phyloP scores from a whole-genome alignment of 2,113 vertebrate species.

The Psilopsiagon aurifrons region DNA sequence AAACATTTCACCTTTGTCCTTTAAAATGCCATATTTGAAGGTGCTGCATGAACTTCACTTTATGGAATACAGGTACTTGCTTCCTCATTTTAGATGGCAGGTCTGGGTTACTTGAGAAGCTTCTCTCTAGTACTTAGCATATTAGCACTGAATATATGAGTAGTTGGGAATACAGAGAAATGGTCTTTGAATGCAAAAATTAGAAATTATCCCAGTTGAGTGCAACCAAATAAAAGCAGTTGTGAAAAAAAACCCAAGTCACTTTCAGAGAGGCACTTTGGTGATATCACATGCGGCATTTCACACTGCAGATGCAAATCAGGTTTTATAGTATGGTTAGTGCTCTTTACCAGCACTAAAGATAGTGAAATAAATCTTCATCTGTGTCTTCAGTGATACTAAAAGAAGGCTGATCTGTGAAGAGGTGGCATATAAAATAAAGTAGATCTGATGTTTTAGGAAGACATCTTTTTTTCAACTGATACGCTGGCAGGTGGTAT shows the following conservation, averaged over 20 bases:
- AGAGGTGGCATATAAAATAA: not conserved
- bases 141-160: not conserved
- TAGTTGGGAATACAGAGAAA: not conserved
- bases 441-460: not conserved
- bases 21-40: not conserved
- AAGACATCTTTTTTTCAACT: not conserved
- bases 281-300: not conserved
- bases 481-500: not conserved
- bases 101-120: not conserved
- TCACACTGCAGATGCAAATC: not conserved
- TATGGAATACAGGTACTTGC: not conserved
- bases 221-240: not conserved
- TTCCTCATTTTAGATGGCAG: not conserved
- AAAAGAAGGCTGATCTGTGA: not conserved
- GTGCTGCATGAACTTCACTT: not conserved
- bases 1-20: not conserved
- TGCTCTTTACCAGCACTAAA: not conserved
- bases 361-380: not conserved
- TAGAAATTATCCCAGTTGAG: not conserved
- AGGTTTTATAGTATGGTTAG: not conserved
- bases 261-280: not conserved
- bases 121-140: not conserved
- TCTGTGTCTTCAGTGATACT: not conserved
- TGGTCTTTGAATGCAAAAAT: not conserved
- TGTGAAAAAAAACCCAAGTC: not conserved